Conservation (phyloP, 2,113 vertebrate species). For the Chascanopsetta lugubris region DNA sequence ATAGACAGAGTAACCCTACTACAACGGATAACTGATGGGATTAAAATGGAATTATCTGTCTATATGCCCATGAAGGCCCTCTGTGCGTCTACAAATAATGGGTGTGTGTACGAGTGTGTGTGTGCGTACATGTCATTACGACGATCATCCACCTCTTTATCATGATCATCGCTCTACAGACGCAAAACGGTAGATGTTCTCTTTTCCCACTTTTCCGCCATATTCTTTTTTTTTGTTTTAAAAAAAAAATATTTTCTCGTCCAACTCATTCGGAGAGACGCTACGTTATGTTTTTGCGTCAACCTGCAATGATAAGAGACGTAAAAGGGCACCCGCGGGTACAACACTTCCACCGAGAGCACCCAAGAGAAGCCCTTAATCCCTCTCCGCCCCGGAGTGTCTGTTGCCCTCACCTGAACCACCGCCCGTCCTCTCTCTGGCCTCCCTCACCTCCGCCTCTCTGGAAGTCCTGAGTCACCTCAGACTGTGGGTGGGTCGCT, state of each 20-base stretch:
- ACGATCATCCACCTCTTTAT: slow-evolving; percentile 42
- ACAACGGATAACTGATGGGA: slow-evolving; percentile 74
- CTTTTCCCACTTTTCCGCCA: too few species aligned
- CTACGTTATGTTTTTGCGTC: too few species aligned
- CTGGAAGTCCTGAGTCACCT: slow-evolving; percentile 71
- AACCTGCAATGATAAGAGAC: too few species aligned
- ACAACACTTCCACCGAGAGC: too few species aligned
- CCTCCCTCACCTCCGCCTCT: slow-evolving; percentile 13
- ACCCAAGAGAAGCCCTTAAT: too few species aligned
- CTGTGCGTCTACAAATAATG: slow-evolving; percentile 51
- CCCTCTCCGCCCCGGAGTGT: not conserved
- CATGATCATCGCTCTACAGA: too few species aligned
- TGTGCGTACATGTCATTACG: slow-evolving; percentile 42
- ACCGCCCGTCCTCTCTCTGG: too few species aligned
- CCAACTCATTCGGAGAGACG: too few species aligned
- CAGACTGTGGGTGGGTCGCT: slow-evolving; percentile 54
- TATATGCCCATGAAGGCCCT: slow-evolving; percentile 64
- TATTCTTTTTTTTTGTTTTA: too few species aligned
- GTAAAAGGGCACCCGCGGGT: too few species aligned
- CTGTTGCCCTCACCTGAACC: not conserved
- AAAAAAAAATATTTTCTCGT: too few species aligned
- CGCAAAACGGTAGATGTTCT: too few species aligned
- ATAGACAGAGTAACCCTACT: slow-evolving; percentile 59
- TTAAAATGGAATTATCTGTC: slow-evolving; percentile 81
- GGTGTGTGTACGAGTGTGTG: slow-evolving; percentile 25